phyloP scores from a whole-genome alignment of 2,797 vertebrate species.

The Cynopterus sphinx region DNA sequence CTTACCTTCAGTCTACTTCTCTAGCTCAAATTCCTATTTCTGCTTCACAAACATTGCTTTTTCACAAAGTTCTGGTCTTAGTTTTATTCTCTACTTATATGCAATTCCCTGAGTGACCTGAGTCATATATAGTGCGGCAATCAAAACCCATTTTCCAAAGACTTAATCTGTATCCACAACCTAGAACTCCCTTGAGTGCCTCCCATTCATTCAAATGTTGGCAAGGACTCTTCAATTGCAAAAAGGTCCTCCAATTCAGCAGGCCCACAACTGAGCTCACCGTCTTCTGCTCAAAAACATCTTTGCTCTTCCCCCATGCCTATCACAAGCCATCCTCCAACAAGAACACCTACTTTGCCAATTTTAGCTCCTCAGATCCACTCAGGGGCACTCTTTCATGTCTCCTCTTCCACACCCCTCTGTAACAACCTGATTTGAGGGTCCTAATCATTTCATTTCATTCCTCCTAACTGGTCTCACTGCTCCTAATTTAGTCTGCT shows the following conservation, averaged over 20 bases:
- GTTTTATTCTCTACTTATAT: neutral
- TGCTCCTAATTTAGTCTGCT: neutral
- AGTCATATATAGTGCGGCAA: neutral
- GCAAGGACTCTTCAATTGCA: neutral
- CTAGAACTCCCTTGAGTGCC: neutral
- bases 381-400: neutral
- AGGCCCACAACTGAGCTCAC: neutral
- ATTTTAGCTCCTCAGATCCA: neutral
- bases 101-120: neutral
- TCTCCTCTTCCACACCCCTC: neutral
- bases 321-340: neutral
- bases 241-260: neutral
- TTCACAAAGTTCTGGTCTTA: neutral
- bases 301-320: neutral
- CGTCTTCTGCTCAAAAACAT: neutral
- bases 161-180: neutral
- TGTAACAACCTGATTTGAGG: neutral
- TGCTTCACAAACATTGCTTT: neutral
- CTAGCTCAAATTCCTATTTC: neutral
- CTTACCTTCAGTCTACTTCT: neutral
- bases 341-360: neutral
- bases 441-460: neutral
- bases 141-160: neutral
- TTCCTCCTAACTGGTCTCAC: neutral
- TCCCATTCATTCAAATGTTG: neutral